Base-by-base conservation (phyloP, 2,888 invertebrate species). In the Cantharis rustica region DNA sequence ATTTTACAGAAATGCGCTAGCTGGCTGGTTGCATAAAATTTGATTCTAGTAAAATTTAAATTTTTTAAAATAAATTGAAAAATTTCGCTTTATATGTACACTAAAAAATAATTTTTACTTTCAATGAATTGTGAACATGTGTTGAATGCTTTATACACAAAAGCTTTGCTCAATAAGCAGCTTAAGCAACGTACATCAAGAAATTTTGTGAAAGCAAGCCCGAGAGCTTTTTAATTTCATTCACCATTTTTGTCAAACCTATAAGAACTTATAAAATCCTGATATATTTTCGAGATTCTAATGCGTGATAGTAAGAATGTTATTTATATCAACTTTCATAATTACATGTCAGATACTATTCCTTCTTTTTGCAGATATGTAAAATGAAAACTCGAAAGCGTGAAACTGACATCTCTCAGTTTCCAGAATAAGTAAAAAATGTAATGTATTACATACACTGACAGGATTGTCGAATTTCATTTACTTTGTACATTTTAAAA, bases 301-400 rank as follows among this genome's bases (percentile, higher is more conserved):
- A 73, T 76, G 73, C 76, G 73, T 76, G 71, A 68, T 74, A 71
- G 73, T 76, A 73, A 71, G 73, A 73, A 73, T 73, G 76, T 73
- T 76, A 76, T 76, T 76, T 73, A 76, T 76, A 76, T 76, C 73
- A 76, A 31, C 70, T 73, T 71, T 73, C 31, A 76, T 76, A 76
- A 76, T 76, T 73, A 76, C 71, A 73, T 76, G 76, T 76, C 76
- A 76, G 73, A 62, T 73, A 70, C 68, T 73, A 64, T 76, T 76
- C 73, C 62, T 16, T 73, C 64, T 3, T 71, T 69, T 64, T 76
- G 62, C 61, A 71, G 61, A 27, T 70, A 68, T 71, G 71, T 66
- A 73, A 74, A 73, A 73, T 63, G 71, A 73, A 71, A 68, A 71
- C 68, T 73, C 68, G 26, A 27, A 62, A 76, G 70, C 17, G 47